Evolutionary conservation across 2,888 invertebrate species (phyloP), one percentile per base, ranked within the genome.

Genomic region (Microctonus brassicae): DNA sequence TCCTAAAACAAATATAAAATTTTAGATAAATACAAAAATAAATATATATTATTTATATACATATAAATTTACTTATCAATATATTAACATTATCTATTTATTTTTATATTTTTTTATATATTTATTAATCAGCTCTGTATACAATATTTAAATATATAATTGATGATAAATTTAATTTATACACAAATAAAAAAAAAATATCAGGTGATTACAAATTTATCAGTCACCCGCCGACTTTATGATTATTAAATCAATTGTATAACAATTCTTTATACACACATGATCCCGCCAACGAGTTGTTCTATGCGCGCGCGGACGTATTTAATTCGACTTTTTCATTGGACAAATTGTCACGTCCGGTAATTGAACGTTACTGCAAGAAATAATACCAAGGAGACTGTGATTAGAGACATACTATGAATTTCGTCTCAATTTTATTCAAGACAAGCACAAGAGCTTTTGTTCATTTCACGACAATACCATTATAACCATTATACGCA

Each of bases 1-100:
- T 74, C 97, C 98, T 97, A 33, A 60, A 62, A 52, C 1, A 60
- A 36, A 36, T n/a, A n/a, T n/a, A n/a, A n/a, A n/a, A n/a, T n/a
- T 7, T 20, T 34, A 36, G n/a, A 61, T 60, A 24, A 34, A 36
- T 63, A 39, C n/a, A n/a, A n/a, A n/a, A n/a, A n/a, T n/a, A n/a
- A n/a, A n/a, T 58, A n/a, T n/a, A 66, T 66, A 24, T 24, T n/a
- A 20, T 9, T 22, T 53, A 20, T n/a, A 53, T 53, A 9, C n/a
- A n/a, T n/a, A n/a, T n/a, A n/a, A n/a, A n/a, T n/a, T n/a, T n/a
- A n/a, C n/a, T n/a, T n/a, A n/a, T n/a, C n/a, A n/a, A n/a, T n/a
- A n/a, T n/a, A n/a, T n/a, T n/a, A n/a, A n/a, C n/a, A n/a, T n/a
- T n/a, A n/a, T n/a, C n/a, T n/a, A n/a, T n/a, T n/a, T n/a, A n/a